These are phyloP conservation scores for Tamias sibiricus DNA, from an alignment of 2,113 vertebrate genomes.

Conservation along the genomic window DNA sequence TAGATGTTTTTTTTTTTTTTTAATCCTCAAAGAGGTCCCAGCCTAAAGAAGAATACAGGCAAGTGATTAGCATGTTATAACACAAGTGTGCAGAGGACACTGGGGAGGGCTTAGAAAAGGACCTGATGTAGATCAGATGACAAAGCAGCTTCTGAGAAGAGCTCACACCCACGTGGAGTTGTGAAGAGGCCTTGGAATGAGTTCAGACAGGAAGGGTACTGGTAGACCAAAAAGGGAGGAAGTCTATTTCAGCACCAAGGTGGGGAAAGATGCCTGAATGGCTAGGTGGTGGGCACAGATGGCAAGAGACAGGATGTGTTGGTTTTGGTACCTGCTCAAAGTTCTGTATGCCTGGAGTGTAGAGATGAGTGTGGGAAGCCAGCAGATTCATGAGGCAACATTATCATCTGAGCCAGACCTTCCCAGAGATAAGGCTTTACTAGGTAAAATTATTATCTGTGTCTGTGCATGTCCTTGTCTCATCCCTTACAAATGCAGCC, in stretches of 20 bases:
- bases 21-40: neutral
- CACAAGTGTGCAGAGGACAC: neutral
- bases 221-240: neutral
- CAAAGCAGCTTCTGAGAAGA: neutral
- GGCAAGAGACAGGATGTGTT: neutral
- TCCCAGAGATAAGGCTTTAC: neutral
- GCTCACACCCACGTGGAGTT: neutral
- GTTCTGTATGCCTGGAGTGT: neutral
- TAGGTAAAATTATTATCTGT: neutral
- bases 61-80: neutral
- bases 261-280: neutral
- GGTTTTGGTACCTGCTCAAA: neutral
- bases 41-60: neutral
- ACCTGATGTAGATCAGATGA: neutral
- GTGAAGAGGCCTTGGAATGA: neutral
- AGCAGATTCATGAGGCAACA: neutral
- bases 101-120: neutral
- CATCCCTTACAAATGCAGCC: neutral
- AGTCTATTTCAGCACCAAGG: neutral
- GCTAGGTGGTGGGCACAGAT: neutral
- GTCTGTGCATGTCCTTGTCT: conserved; percentile 6
- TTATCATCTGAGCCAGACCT: neutral
- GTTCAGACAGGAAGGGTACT: neutral
- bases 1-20: neutral
- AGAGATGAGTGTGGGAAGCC: neutral